Conservation (phyloP, 2,113 vertebrate genomes). For the Archilochus colubris region DNA sequence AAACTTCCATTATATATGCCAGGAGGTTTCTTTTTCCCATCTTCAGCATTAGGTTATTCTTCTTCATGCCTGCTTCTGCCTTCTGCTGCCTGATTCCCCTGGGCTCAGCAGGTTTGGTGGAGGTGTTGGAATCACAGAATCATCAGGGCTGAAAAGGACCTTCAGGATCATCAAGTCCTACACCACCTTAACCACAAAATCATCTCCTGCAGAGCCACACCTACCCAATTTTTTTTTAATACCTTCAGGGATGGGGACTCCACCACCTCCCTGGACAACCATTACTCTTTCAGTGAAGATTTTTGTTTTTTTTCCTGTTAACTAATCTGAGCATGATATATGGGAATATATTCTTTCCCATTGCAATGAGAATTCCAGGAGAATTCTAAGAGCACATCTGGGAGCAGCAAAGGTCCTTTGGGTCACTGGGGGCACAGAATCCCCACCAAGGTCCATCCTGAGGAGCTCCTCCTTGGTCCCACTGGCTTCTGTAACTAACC, state of each 20-base stretch:
- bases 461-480: neutral
- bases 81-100: neutral
- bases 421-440: neutral
- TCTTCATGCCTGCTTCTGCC: neutral
- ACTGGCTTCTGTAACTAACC: accelerated
- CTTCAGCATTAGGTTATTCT: neutral
- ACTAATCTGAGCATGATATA: too few relatives aligned
- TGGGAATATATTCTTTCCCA: neutral
- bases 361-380: neutral
- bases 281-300: too few relatives aligned
- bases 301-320: too few relatives aligned
- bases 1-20: neutral
- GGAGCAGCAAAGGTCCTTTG: neutral
- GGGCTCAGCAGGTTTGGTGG: neutral
- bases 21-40: neutral
- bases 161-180: too few relatives aligned
- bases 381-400: neutral
- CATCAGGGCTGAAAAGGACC: too few relatives aligned
- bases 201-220: too few relatives aligned
- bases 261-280: too few relatives aligned
- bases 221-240: too few relatives aligned
- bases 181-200: too few relatives aligned
- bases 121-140: neutral
- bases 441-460: neutral
- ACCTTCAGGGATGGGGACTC: too few relatives aligned